Evolutionary conservation across 2,888 invertebrate species (phyloP).

Genomic region (Sphecodes monilicornis): DNA sequence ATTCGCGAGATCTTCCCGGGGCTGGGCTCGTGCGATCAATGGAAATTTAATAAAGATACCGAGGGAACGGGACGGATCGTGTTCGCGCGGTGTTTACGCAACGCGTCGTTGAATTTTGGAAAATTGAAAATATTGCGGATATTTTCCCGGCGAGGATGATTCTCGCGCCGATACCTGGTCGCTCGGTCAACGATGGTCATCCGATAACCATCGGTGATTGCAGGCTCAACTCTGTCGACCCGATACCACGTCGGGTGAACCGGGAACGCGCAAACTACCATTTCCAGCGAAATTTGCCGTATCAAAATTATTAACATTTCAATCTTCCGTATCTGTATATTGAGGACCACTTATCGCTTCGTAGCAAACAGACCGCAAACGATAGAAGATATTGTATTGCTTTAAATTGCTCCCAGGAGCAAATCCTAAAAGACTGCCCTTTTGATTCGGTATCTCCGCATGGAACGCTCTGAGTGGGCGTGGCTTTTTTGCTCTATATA

Average conservation of each 20-base stretch:
- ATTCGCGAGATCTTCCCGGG: constrained; percentile 21
- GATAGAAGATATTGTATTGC: background rate
- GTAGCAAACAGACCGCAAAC: background rate
- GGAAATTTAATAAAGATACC: constrained; percentile 46
- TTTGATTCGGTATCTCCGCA: no score
- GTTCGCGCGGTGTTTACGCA: constrained; percentile 9
- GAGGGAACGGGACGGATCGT: background rate
- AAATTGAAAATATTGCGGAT: constrained; percentile 17
- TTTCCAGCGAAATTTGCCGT: background rate
- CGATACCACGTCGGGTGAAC: no score
- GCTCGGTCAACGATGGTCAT: background rate
- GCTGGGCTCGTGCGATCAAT: constrained; percentile 30
- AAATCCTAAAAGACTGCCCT: background rate
- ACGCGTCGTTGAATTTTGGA: constrained; percentile 9
- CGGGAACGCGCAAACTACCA: background rate
- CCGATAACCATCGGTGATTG: background rate
- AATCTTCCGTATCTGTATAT: background rate
- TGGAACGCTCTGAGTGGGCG: background rate
- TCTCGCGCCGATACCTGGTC: background rate
- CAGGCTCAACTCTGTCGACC: background rate
- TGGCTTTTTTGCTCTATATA: background rate
- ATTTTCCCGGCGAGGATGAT: background rate
- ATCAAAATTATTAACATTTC: background rate
- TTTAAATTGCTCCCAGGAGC: no score
- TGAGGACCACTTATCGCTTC: background rate